These are phyloP conservation scores for Scaptomyza tumidula DNA, from an alignment of 2,888 invertebrate species.

Conservation along the genomic window DNA sequence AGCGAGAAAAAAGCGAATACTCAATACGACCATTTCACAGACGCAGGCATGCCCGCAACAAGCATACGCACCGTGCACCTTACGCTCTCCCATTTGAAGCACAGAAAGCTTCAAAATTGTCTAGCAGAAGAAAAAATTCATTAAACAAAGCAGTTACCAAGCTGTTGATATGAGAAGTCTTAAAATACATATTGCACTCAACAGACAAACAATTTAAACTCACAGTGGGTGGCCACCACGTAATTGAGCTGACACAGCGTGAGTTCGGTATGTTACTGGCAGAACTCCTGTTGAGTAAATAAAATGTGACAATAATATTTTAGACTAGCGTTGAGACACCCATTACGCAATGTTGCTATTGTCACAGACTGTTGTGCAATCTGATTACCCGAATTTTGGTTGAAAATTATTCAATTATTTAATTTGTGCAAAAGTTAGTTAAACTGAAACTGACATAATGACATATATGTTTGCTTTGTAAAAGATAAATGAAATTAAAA, in stretches of 20 bases:
- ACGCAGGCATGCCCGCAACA: conserved; percentile 30
- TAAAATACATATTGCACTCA: conserved; percentile 57
- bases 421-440: conserved; percentile 1
- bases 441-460: conserved; percentile 11
- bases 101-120: conserved; percentile 37
- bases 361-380: conserved; percentile 8
- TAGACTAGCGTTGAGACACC: not conserved
- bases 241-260: conserved; percentile 48
- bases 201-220: conserved; percentile 43
- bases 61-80: conserved; percentile 53
- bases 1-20: conserved; percentile 33
- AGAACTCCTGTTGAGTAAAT: conserved; percentile 31
- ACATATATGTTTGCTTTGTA: not conserved
- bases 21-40: conserved; percentile 56
- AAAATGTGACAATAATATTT: conserved; percentile 40
- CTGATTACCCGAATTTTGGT: conserved; percentile 3
- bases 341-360: not conserved
- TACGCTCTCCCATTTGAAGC: conserved; percentile 15
- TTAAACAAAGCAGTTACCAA: conserved; percentile 56
- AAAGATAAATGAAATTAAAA: not conserved
- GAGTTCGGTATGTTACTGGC: conserved; percentile 35
- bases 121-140: conserved; percentile 40
- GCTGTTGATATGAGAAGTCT: conserved; percentile 23
- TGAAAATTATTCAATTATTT: conserved; percentile 15
- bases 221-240: conserved; percentile 19